phyloP scores from a whole-genome alignment of 2,888 invertebrate species.

The Pheosia tremula region DNA sequence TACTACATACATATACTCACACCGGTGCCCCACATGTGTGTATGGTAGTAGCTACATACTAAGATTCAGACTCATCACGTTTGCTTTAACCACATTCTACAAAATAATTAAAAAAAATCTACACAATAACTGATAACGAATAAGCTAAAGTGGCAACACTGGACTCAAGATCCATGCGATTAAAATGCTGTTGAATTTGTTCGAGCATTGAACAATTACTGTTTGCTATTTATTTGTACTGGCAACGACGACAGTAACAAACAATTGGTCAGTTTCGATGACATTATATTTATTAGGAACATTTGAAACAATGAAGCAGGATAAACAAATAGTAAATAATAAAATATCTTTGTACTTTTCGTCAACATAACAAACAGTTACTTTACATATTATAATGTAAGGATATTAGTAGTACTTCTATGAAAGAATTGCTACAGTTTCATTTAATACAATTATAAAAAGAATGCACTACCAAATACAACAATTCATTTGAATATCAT shows the following conservation, averaged over 20 bases:
- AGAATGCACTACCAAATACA: background rate
- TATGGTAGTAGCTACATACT: too few species aligned
- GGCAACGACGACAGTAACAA: slow-evolving; percentile 13
- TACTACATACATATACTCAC: too few species aligned
- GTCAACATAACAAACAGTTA: too few species aligned
- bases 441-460: too few species aligned
- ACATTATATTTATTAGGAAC: slow-evolving; percentile 2
- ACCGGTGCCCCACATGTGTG: too few species aligned
- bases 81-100: too few species aligned
- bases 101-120: background rate
- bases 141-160: background rate
- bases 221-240: slow-evolving; percentile 21
- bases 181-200: slow-evolving; percentile 2
- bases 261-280: slow-evolving; percentile 14
- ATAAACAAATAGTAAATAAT: background rate
- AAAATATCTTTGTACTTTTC: too few species aligned
- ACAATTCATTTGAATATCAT: background rate
- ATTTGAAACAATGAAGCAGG: background rate
- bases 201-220: slow-evolving; percentile 15
- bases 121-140: background rate
- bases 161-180: background rate
- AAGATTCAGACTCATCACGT: too few species aligned
- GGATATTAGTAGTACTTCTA: too few species aligned
- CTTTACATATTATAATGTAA: too few species aligned
- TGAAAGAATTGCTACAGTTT: too few species aligned